These are phyloP conservation scores for Eristalis tenax DNA, from an alignment of 2,888 invertebrate species.

Conservation along the genomic window DNA sequence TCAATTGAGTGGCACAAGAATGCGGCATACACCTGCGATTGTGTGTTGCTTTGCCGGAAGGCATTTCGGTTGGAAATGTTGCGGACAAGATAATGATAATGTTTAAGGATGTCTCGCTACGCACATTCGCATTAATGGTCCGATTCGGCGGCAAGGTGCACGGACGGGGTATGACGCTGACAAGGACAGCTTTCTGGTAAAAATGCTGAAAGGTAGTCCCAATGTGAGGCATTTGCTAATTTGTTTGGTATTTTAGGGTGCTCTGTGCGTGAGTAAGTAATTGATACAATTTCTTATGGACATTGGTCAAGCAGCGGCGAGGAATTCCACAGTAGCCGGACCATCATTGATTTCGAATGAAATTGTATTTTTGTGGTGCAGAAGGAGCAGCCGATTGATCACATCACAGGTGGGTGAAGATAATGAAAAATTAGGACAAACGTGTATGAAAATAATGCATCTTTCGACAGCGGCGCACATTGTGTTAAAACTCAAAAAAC, in stretches of 20 bases:
- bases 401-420: too few species aligned
- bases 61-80: conserved; percentile 5
- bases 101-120: conserved; percentile 6
- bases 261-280: neutral
- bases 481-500: too few species aligned
- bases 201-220: neutral
- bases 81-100: conserved; percentile 19
- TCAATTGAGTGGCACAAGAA: conserved; percentile 18
- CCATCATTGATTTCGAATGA: neutral
- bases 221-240: neutral
- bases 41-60: neutral
- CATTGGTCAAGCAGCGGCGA: neutral
- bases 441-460: too few species aligned
- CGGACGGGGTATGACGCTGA: neutral
- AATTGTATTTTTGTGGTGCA: neutral
- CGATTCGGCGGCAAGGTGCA: neutral
- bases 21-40: conserved; percentile 35
- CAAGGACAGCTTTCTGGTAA: neutral
- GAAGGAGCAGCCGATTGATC: neutral
- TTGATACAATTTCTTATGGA: neutral
- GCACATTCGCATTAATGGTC: neutral
- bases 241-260: neutral
- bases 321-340: neutral
- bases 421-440: too few species aligned
- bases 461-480: too few species aligned